Conservation (phyloP, 1,140 invertebrate species). For the Colletes latitarsis region DNA sequence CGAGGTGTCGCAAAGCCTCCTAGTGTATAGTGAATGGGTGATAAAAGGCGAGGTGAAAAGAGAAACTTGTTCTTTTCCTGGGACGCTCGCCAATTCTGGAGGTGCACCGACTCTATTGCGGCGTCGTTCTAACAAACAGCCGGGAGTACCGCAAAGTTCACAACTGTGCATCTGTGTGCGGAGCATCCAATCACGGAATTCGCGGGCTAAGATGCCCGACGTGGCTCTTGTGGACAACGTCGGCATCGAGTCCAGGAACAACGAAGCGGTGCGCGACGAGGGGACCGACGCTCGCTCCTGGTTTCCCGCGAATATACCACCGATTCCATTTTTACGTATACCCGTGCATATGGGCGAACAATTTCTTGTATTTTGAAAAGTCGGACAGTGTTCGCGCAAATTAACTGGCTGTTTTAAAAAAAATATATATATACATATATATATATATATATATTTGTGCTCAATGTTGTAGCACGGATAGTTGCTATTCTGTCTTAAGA, state of each 20-base stretch:
- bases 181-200: slow-evolving; percentile 48
- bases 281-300: slow-evolving; percentile 41
- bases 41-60: slow-evolving; percentile 58
- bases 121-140: slow-evolving; percentile 49
- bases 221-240: slow-evolving; percentile 54
- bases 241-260: slow-evolving; percentile 51
- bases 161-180: slow-evolving; percentile 10
- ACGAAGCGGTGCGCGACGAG: slow-evolving; percentile 27
- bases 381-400: slow-evolving; percentile 20
- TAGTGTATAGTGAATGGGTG: slow-evolving; percentile 37
- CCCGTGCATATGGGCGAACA: slow-evolving; percentile 43
- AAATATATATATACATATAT: background rate
- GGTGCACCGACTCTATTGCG: slow-evolving; percentile 27
- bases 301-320: slow-evolving; percentile 49
- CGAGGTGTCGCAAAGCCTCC: slow-evolving; percentile 40
- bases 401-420: slow-evolving; percentile 17
- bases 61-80: slow-evolving; percentile 57
- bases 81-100: slow-evolving; percentile 68
- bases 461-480: background rate
- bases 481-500: slow-evolving; percentile 8
- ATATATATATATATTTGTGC: background rate
- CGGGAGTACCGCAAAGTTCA: slow-evolving; percentile 17
- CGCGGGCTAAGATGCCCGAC: slow-evolving; percentile 66
- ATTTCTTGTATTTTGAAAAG: slow-evolving; percentile 27
- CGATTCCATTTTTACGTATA: slow-evolving; percentile 17